Percentiles rank a stretch among this genome's conserved stretches.
These are phyloP conservation scores for Caenorhabditis tropicalis DNA, from an alignment of 1,140 invertebrate species.

Conservation along the genomic window DNA sequence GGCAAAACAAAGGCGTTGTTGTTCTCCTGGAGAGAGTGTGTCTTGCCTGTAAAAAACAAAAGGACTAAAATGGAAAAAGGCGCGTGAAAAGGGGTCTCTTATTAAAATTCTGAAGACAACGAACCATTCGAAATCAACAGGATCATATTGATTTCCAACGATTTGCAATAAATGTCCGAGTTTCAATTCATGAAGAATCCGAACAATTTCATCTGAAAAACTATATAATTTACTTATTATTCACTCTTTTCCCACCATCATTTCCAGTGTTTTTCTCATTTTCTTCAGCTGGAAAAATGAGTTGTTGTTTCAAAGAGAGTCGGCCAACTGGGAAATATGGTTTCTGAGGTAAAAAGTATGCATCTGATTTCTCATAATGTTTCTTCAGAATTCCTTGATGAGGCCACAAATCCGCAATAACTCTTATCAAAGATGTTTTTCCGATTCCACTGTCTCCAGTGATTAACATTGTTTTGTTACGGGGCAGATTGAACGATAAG, in stretches of 20 bases:
- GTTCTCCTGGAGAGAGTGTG: constrained; percentile 77
- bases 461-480: constrained; percentile 74
- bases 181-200: constrained; percentile 49
- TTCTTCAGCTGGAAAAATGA: constrained; percentile 64
- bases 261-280: constrained; percentile 33
- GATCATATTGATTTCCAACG: constrained; percentile 44
- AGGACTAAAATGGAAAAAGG: not conserved
- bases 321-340: constrained; percentile 76
- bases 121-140: constrained; percentile 57
- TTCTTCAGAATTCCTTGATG: constrained; percentile 57
- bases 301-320: constrained; percentile 74
- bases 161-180: constrained; percentile 44
- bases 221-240: not conserved
- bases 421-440: constrained; percentile 77
- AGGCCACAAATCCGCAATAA: constrained; percentile 76
- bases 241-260: not conserved
- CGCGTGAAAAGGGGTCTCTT: too few species aligned
- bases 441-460: constrained; percentile 77
- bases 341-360: constrained; percentile 76
- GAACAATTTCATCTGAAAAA: constrained; percentile 52
- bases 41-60: constrained; percentile 74
- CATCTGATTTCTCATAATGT: constrained; percentile 70
- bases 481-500: constrained; percentile 73
- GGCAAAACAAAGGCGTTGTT: constrained; percentile 77
- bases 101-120: not conserved